phyloP scores from a whole-genome alignment of 2,797 vertebrate species.

The Buphagus erythrorhynchus region DNA sequence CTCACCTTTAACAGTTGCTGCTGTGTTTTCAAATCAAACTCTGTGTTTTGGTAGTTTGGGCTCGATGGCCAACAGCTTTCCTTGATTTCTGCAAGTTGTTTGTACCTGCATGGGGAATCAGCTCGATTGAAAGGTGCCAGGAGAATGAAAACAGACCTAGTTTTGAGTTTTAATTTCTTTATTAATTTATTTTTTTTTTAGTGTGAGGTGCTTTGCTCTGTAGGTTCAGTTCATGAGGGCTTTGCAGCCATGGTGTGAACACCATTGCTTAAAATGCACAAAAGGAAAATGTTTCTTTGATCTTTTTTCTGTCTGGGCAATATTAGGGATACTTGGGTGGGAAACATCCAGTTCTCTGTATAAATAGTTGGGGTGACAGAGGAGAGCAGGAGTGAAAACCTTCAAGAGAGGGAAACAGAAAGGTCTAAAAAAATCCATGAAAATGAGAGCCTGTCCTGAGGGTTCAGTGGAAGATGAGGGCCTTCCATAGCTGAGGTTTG shows the following conservation, averaged over 20 bases:
- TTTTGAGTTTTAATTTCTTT: neutral
- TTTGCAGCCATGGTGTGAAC: neutral
- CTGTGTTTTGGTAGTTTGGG: neutral
- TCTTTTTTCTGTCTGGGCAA: neutral
- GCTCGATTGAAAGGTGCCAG: neutral
- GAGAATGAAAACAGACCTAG: neutral
- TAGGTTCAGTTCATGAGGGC: neutral
- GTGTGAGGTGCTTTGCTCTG: neutral
- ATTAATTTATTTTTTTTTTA: neutral
- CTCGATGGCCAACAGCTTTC: neutral
- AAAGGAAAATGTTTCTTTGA: neutral
- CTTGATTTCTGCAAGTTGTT: neutral
- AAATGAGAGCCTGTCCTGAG: neutral
- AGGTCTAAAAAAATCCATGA: neutral
- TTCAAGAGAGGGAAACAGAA: neutral
- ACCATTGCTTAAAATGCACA: neutral
- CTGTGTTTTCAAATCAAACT: slow-evolving; percentile 40
- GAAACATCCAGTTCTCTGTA: neutral
- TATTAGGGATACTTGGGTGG: neutral
- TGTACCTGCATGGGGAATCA: neutral
- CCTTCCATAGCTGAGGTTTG: neutral
- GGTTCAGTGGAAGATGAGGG: neutral
- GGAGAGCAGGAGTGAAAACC: neutral
- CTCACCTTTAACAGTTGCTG: neutral
- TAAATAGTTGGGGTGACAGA: neutral